Conservation (phyloP, 2,113 vertebrate species). For the Saguinus imperator region DNA sequence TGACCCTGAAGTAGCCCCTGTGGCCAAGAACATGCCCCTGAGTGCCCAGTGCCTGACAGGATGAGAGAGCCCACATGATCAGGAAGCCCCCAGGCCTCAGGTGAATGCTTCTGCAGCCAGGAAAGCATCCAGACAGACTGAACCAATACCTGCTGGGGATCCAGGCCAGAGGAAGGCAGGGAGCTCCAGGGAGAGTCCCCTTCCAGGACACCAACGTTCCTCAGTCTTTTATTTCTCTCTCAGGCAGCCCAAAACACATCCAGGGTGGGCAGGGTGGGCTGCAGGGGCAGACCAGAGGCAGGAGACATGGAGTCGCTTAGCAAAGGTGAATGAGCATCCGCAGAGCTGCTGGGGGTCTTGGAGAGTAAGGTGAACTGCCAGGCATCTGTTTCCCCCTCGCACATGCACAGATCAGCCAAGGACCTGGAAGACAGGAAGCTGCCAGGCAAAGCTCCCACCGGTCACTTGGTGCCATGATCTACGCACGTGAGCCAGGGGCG, state of each 20-base stretch:
- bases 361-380: not conserved
- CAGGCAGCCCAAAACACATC: not conserved
- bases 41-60: not conserved
- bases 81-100: not conserved
- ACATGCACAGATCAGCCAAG: not conserved
- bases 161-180: not conserved
- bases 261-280: not conserved
- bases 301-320: not conserved
- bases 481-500: too few relatives aligned
- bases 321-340: not conserved
- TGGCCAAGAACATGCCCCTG: not conserved
- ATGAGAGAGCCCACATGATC: not conserved
- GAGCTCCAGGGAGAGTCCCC: not conserved
- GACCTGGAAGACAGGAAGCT: not conserved
- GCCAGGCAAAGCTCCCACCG: too few relatives aligned
- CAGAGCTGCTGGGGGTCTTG: too few relatives aligned
- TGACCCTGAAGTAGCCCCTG: conserved; percentile 22
- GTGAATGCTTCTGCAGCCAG: not conserved
- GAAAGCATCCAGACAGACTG: not conserved
- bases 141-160: not conserved
- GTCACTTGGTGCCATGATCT: too few relatives aligned
- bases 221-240: not conserved
- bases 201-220: not conserved
- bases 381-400: too few relatives aligned
- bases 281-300: too few relatives aligned